Base-by-base conservation (phyloP, 1,140 invertebrate species). In the Uloborus diversus region DNA sequence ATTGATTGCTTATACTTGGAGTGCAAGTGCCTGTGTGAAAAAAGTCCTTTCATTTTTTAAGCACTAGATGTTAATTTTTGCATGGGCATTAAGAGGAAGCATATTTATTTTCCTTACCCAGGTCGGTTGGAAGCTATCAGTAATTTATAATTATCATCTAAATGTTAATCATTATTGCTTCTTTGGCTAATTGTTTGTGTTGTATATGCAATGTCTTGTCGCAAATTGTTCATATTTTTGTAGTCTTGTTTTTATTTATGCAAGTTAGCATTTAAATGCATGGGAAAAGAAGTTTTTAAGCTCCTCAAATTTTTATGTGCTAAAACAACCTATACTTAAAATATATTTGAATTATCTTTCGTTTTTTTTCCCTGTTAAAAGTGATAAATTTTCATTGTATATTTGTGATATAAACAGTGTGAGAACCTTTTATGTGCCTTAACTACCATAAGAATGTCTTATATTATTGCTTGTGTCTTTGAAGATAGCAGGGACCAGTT, bases 101-200 rank as follows among this genome's bases (percentile, higher is more conserved):
- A n/a, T 75, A 78, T 78, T 76, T 64, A 75, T 75, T 78, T 75
- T 33, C 57, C 49, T 49, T 78, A 4, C 51, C 62, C 25, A 65
- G 49, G 49, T 56, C 42, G 62, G 51, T 64, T 78, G 47, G 49
- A 62, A n/a, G n/a, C 4, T 61, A 42, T 37, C 42, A 51, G 17
- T 59, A 75, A 62, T 75, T 75, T 62, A 75, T 75, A 59, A 71
- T 49, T 75, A 37, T 42, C 70, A 75, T 75, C 64, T 56, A 25
- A n/a, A 25, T 49, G 13, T 59, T 14, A 59, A 28, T 32, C 57
- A 59, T 64, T 1, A 56, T 23, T 69, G 49, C 66, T 69, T 53
- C 35, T 53, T 17, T 49, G 14, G n/a, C 13, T 42, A 13, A 42
- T 42, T 9, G 7, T 53, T 20, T 53, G n/a, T 53, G 49, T 30